Percentiles rank a stretch among this genome's conserved stretches.
These are phyloP conservation scores for Hypotaenidia okinawae DNA, from an alignment of 2,797 vertebrate genomes.

Conservation along the genomic window DNA sequence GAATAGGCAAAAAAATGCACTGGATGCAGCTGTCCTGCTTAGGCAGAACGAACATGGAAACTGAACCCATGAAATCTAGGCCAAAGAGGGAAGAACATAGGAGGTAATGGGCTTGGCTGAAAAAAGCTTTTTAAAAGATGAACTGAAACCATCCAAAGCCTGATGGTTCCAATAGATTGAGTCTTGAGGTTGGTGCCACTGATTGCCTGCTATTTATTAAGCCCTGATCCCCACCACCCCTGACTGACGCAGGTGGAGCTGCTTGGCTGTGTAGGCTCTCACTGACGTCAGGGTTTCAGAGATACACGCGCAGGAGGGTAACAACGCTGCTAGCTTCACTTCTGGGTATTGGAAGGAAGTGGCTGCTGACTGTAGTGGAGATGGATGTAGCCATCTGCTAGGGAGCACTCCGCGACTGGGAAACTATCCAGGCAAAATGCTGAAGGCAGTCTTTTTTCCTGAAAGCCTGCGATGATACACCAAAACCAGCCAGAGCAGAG, in stretches of 20 bases:
- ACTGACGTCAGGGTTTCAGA: neutral
- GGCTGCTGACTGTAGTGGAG: neutral
- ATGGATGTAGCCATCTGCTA: neutral
- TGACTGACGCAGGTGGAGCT: rapidly evolving
- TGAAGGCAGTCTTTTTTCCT: neutral
- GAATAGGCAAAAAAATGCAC: neutral
- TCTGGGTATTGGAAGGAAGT: neutral
- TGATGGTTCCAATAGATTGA: neutral
- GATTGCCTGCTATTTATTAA: neutral
- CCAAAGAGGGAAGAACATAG: neutral
- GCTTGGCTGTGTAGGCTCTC: neutral
- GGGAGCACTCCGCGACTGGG: neutral
- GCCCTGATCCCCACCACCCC: neutral
- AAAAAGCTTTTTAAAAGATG: neutral
- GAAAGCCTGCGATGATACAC: neutral
- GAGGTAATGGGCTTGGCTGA: neutral
- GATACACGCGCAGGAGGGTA: rapidly evolving
- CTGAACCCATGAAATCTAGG: neutral
- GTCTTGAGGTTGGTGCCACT: neutral
- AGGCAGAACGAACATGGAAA: neutral
- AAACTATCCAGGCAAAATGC: neutral
- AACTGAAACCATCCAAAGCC: neutral
- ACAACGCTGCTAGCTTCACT: neutral
- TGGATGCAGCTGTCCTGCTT: neutral
- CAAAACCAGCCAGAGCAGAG: neutral